Evolutionary conservation across 1,140 invertebrate genomes (phyloP).

Genomic region (Eubasilissa regina): DNA sequence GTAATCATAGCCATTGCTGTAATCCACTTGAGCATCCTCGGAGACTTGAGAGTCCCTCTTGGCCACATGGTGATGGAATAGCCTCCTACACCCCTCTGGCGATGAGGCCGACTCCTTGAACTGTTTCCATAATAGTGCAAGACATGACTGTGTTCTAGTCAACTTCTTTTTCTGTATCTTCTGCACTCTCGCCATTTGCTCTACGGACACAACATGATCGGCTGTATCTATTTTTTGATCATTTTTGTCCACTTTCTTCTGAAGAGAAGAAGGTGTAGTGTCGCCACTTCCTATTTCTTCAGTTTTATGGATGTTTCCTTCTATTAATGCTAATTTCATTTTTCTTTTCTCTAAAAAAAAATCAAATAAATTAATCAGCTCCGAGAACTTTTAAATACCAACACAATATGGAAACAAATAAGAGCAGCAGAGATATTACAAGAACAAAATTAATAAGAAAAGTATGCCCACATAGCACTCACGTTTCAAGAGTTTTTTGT

Average conservation of each 20-base stretch:
- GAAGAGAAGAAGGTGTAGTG: neutral
- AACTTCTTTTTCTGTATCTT: slow-evolving; percentile 16
- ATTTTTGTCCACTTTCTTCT: neutral
- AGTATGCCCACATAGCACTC: slow-evolving; percentile 1
- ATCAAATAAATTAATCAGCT: slow-evolving; percentile 9
- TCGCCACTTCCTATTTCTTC: slow-evolving; percentile 16
- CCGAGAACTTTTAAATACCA: neutral
- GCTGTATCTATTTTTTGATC: slow-evolving; percentile 10
- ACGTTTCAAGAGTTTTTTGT: slow-evolving; percentile 53
- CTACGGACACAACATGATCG: neutral
- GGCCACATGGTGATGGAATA: slow-evolving; percentile 29
- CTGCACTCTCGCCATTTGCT: slow-evolving; percentile 38
- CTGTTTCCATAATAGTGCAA: slow-evolving; percentile 46
- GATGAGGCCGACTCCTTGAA: slow-evolving; percentile 1
- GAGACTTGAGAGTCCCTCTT: slow-evolving; percentile 18
- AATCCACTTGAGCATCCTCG: slow-evolving; percentile 44
- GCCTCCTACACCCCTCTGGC: slow-evolving; percentile 40
- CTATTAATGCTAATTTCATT: slow-evolving; percentile 44
- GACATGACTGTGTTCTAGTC: slow-evolving; percentile 32
- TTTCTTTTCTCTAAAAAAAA: slow-evolving; percentile 62
- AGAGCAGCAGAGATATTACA: neutral
- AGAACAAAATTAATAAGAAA: neutral
- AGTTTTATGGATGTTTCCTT: neutral
- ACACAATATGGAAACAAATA: neutral
- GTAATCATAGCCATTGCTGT: slow-evolving; percentile 58